Evolutionary conservation across 2,888 invertebrate genomes (phyloP), one percentile per base, ranked within the genome.

Genomic region (Salticus scenicus): DNA sequence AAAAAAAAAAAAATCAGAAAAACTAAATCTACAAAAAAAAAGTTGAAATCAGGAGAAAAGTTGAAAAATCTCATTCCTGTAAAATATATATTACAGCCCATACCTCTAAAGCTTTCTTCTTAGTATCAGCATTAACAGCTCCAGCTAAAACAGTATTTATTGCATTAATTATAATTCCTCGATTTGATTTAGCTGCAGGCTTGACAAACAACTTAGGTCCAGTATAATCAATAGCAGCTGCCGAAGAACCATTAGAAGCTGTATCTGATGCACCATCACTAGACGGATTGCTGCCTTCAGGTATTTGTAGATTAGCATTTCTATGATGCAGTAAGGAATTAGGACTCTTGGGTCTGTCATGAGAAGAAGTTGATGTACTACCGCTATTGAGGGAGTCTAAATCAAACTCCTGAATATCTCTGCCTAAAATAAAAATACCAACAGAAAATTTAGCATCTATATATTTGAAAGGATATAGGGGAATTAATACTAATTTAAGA

Each of bases 111-210:
- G 98, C 98, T 89, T 97, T 94, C 89, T 95, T 94, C 92, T 98
- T 98, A 51, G 96, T 95, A 90, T 98, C 97, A 88, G 94, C 94
- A 92, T 99, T 99, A 42, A 99, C 99, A 24, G 95, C 97, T 88
- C 99, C 99, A 24, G 99, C 99, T 92, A 99, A 97, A 89, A 99
- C 98, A 92, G 98, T 98, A 91, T 98, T 98, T 64, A 99, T 97
- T 77, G 99, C 99, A 92, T 99, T 99, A 90, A 75, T 76, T 24
- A 99, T 98, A 88, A 99, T 97, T 90, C 96, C 95, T 88, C 98
- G 95, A 92, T 99, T 99, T 20, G 99, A 98, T 92, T 99, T 99
- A 87, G 97, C 96, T 88, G 97, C 94, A 88, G 98, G 98, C 92
- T 99, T 98, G 91, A 98, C 98, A 92, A 98, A 99, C 89, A 99